Base-by-base conservation (phyloP, 2,888 invertebrate genomes). In the Pecten maximus region DNA sequence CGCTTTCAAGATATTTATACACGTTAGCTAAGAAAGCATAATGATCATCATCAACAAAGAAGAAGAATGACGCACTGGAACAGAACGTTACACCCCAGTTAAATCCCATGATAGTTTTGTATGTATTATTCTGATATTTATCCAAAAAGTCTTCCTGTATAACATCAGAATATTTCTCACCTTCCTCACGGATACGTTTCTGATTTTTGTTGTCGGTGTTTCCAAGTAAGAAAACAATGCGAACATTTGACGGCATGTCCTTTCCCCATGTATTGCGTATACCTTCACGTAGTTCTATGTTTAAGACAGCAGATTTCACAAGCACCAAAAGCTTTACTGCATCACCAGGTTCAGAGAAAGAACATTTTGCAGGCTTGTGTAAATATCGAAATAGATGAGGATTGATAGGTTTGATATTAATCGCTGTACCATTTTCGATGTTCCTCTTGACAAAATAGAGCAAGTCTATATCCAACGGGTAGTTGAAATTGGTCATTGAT, bases 11-110 rank as follows among this genome's bases (percentile, higher is more conserved):
- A 40, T 44, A 88, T 39, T 40, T 15, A 6, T 86, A 88, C 6
- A 88, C 23, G n/a, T 44, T 86, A 44, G 35, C 19, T n/a, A 90
- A 40, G n/a, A 44, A 19, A 0, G 74, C 90, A 44, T 86, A 88
- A 88, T 48, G 48, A 48, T 90, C 90, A 44, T 90, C 90, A 44
- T 90, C 90, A 15, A 90, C 88, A 48, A 90, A 90, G 15, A 90
- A 88, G 4, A 88, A 60, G 40, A 50, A 60, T n/a, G 74, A 40
- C 10, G 86, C 60, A 23, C 28, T 44, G 12, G 50, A 23, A 90
- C 90, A 90, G 16, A 23, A 86, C 12, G 6, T 23, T 19, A 44
- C 39, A 8, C 74, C 40, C 90, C 90, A 90, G 6, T 88, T 88
- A 44, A 86, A 88, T 15, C 48, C 35, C 86, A 90, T 74, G 40